A percentile compares a stretch with the other conserved stretches of the same genome.
Evolutionary conservation across 2,888 invertebrate species (phyloP).

Genomic region (Melieria crassipennis): DNA sequence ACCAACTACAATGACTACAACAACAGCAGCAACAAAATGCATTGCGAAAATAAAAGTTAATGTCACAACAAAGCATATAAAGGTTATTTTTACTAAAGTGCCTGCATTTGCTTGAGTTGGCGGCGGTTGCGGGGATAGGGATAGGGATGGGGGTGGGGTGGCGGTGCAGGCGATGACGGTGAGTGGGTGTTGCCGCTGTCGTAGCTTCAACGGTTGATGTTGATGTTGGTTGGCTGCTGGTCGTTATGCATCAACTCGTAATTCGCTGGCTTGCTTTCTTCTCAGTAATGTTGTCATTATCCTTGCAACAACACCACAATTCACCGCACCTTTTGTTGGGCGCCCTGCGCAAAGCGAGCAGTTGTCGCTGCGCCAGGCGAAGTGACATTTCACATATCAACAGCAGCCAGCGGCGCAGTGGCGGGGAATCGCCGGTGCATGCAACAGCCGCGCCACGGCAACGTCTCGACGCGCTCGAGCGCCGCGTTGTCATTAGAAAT

Average conservation of each 20-base stretch:
- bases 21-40: conserved; percentile 40
- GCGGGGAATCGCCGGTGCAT: background rate
- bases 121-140: background rate
- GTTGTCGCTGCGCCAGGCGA: background rate
- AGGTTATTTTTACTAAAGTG: conserved; percentile 32
- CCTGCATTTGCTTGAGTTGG: too few species aligned
- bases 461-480: conserved; percentile 27
- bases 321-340: conserved; percentile 40
- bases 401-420: conserved; percentile 26
- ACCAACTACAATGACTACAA: too few species aligned
- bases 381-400: conserved; percentile 58
- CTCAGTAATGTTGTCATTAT: conserved; percentile 50
- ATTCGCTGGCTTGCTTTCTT: conserved; percentile 50
- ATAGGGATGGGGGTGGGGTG: background rate
- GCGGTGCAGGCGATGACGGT: background rate
- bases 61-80: conserved; percentile 36
- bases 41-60: conserved; percentile 53
- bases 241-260: conserved; percentile 2
- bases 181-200: conserved; percentile 1
- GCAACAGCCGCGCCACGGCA: conserved; percentile 41
- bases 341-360: background rate
- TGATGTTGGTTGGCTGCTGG: conserved; percentile 39
- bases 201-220: background rate
- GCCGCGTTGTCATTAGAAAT: conserved; percentile 55
- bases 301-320: conserved; percentile 43